Conservation (phyloP, 2,113 vertebrate genomes). For the Hyperoodon ampullatus region DNA sequence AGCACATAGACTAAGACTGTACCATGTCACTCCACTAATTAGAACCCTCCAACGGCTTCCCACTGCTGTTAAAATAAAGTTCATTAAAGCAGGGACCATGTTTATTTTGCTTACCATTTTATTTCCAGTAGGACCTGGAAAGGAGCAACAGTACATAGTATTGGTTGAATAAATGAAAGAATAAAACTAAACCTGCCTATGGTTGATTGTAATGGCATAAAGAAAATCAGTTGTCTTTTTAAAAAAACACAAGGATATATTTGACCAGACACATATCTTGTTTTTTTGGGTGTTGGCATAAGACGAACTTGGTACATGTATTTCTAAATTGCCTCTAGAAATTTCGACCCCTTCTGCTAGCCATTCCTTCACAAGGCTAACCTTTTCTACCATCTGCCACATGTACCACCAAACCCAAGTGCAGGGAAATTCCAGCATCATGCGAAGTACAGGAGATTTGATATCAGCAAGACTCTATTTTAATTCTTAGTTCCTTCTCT, state of each 20-base stretch:
- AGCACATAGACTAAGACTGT: neutral
- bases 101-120: neutral
- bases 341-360: neutral
- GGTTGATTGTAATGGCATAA: neutral
- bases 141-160: neutral
- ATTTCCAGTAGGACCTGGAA: conserved; percentile 6
- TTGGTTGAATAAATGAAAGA: neutral
- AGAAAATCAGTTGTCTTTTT: neutral
- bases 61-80: neutral
- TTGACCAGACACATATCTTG: neutral
- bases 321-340: neutral
- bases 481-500: neutral
- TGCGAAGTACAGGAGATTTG: neutral
- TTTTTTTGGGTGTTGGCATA: neutral
- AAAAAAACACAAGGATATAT: neutral
- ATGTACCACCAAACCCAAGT: neutral
- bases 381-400: neutral
- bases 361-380: neutral
- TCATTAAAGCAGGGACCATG: neutral
- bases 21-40: neutral
- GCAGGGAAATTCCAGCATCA: neutral
- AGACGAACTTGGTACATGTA: neutral
- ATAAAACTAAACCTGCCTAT: neutral
- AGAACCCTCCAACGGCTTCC: neutral
- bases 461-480: neutral